phyloP scores from a whole-genome alignment of 2,888 invertebrate species.

The Polia nebulosa region DNA sequence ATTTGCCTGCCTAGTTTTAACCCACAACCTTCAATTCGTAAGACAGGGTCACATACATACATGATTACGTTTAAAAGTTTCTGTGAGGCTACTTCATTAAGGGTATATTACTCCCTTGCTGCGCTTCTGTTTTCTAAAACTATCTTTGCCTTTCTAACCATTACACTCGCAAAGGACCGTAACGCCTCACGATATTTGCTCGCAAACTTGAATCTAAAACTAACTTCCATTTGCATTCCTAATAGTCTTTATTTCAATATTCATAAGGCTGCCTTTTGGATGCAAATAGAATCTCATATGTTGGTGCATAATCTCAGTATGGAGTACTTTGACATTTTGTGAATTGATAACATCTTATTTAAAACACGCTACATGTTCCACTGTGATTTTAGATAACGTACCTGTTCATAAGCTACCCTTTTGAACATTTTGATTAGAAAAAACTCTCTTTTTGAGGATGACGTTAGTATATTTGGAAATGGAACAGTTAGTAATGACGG shows the following conservation, averaged over 20 bases:
- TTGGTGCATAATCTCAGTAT: slow-evolving; percentile 51
- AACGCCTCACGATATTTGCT: slow-evolving; percentile 71
- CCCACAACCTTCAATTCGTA: too few species aligned
- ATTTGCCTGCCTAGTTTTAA: too few species aligned
- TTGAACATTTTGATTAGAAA: slow-evolving; percentile 2
- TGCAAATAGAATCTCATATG: slow-evolving; percentile 23
- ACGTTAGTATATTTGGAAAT: background rate
- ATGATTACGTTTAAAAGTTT: background rate
- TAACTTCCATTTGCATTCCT: slow-evolving; percentile 56
- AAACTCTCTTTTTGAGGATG: background rate
- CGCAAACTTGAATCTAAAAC: slow-evolving; percentile 68
- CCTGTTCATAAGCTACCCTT: slow-evolving; percentile 25
- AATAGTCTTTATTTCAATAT: slow-evolving; percentile 42
- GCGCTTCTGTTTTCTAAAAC: slow-evolving; percentile 29
- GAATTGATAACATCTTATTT: slow-evolving; percentile 67
- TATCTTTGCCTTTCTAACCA: slow-evolving; percentile 62
- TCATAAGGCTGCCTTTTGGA: slow-evolving; percentile 47
- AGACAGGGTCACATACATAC: background rate
- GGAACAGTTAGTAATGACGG: background rate
- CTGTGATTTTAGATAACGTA: slow-evolving; percentile 35
- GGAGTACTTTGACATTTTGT: slow-evolving; percentile 70
- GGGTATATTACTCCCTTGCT: background rate
- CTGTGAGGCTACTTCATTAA: slow-evolving; percentile 8
- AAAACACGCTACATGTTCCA: slow-evolving; percentile 59
- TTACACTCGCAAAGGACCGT: slow-evolving; percentile 69